Percentiles rank a stretch among this genome's conserved stretches.
phyloP scores from a whole-genome alignment of 2,888 invertebrate genomes.

The Xestia ashworthii region DNA sequence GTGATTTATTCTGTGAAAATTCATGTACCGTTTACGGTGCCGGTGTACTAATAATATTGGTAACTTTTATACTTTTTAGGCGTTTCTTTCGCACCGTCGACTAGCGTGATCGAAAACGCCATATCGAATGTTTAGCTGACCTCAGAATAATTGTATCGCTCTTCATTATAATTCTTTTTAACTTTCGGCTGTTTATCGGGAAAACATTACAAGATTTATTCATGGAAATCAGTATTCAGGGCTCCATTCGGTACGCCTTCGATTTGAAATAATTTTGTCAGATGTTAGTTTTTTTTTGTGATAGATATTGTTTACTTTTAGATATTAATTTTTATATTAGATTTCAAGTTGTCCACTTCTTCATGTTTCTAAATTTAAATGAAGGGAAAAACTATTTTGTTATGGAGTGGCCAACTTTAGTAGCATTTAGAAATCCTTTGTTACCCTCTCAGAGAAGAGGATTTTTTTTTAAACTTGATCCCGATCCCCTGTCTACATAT shows the following conservation, averaged over 20 bases:
- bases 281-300: constrained; percentile 81
- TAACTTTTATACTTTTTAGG: constrained; percentile 64
- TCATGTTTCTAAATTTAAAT: constrained; percentile 63
- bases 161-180: constrained; percentile 55
- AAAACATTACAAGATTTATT: constrained; percentile 56
- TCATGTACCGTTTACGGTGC: constrained; percentile 68
- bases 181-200: constrained; percentile 54
- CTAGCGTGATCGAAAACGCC: constrained; percentile 27
- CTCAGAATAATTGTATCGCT: constrained; percentile 44
- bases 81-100: constrained; percentile 21
- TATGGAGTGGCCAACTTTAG: constrained; percentile 54
- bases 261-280: constrained; percentile 71
- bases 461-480: constrained; percentile 51
- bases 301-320: constrained; percentile 85
- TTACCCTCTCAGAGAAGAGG: constrained; percentile 57
- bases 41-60: constrained; percentile 54
- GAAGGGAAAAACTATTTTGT: constrained; percentile 54
- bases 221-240: constrained; percentile 74
- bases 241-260: constrained; percentile 64
- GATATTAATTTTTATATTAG: constrained; percentile 77
- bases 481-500: constrained; percentile 63
- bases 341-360: constrained; percentile 68
- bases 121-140: constrained; percentile 54
- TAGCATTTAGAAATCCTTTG: constrained; percentile 60
- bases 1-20: constrained; percentile 81